Base-by-base conservation (phyloP, 2,113 vertebrate genomes). In the Ceyx melanurus region DNA sequence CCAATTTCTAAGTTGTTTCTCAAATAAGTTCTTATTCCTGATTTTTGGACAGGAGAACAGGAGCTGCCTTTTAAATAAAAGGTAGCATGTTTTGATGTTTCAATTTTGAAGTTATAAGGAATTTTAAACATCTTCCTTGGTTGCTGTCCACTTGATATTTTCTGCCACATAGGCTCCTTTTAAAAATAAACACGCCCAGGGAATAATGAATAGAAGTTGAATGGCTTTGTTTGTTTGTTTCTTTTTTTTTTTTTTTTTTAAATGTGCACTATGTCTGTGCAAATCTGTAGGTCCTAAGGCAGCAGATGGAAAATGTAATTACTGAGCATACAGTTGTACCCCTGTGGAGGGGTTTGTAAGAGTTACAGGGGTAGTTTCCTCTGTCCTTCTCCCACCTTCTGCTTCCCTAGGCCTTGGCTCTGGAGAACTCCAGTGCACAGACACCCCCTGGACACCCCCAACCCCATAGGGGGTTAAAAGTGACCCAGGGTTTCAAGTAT, bases 401-500 rank as follows among this genome's bases (percentile, higher is more conserved):
- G 1, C 16, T n/a, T 42, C 46, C 50, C 61, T 21, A 11, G 42
- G 17, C 13, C 16, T 46, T n/a, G 77, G 51, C 51, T 64, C 28
- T 37, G 65, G 56, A 46, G 46, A 13, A 0, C 4, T 83, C 78
- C 31, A 4, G 33, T 6, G 3, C 31, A 5, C 4, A 42, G 45
- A 12, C 19, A 3, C 31, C 7, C 16, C 7, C 17, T 16, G 57
- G 64, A 37, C 48, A 51, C 11, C 11, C 33, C 6, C 53, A 25
- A 5, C 35, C 15, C 35, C 29, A 9, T 0, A 0, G 56, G 66
- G 35, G 64, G 26, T 43, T 86, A 8, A 40, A 25, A 16, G 3
- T 12, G 48, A 16, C n/a, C 50, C 40, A 10, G 48, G 31, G 5
- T 26, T 86, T 78, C 50, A 7, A 4, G 23, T 56, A 15, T 14